Evolutionary conservation across 2,888 invertebrate genomes (phyloP).

Genomic region (Drosophila melanosoma): DNA sequence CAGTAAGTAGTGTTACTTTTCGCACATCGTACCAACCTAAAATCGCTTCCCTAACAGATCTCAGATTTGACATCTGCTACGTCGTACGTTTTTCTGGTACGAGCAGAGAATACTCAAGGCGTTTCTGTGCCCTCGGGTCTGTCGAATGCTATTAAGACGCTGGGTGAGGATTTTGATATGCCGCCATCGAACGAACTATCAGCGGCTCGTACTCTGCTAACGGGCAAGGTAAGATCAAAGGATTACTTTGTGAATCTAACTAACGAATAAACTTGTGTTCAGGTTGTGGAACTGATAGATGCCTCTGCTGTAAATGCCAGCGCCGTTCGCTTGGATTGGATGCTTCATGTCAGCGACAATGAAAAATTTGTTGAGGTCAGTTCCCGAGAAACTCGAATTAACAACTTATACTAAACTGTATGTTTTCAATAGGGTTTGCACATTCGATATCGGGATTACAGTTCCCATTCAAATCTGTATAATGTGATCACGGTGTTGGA

Average conservation of each 20-base stretch:
- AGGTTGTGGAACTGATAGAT: conserved; percentile 90
- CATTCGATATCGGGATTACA: conserved; percentile 88
- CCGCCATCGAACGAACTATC: conserved; percentile 84
- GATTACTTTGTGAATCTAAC: not conserved
- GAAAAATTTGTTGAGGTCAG: conserved; percentile 85
- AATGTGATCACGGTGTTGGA: conserved; percentile 89
- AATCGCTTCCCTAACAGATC: conserved; percentile 84
- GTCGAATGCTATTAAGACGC: conserved; percentile 90
- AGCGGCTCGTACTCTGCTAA: conserved; percentile 83
- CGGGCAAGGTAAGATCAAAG: conserved; percentile 82
- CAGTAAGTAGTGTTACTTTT: conserved; percentile 85
- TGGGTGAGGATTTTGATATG: conserved; percentile 84
- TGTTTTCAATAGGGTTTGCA: conserved; percentile 87
- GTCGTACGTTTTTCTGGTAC: conserved; percentile 93
- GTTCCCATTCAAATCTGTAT: conserved; percentile 87
- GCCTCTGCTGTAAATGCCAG: conserved; percentile 86
- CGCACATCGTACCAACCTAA: not conserved
- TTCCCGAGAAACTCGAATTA: not conserved
- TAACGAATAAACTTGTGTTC: conserved; percentile 61
- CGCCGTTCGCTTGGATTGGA: conserved; percentile 86
- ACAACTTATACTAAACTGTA: not conserved
- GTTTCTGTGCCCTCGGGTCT: conserved; percentile 92
- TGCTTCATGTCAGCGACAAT: conserved; percentile 83
- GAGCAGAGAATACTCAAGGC: conserved; percentile 94
- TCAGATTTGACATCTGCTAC: conserved; percentile 91